Conservation (phyloP, 1,140 invertebrate species). For the Drosophila hydei region DNA sequence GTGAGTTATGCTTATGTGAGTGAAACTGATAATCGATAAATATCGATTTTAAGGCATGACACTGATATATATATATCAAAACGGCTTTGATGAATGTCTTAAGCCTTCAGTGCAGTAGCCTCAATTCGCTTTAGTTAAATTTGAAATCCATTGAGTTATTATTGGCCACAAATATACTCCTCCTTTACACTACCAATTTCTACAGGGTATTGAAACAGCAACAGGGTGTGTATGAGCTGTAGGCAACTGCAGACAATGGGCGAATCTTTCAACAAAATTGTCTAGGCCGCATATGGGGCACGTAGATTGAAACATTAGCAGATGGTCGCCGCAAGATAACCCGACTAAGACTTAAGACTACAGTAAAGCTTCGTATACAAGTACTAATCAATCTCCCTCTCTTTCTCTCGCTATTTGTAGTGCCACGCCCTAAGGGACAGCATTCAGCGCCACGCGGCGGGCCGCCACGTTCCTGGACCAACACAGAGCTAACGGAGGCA, state of each 20-base stretch:
- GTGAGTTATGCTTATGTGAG: too few species aligned
- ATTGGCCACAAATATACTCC: too few species aligned
- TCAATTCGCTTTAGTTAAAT: too few species aligned
- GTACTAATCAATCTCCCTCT: constrained; percentile 26
- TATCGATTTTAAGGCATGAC: too few species aligned
- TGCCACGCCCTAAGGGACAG: constrained; percentile 92
- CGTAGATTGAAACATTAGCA: constrained; percentile 82
- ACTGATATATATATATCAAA: not conserved
- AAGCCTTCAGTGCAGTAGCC: too few species aligned
- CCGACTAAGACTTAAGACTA: not conserved
- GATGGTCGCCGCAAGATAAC: constrained; percentile 67
- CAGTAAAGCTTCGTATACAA: not conserved
- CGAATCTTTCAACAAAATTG: constrained; percentile 63
- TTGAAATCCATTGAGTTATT: too few species aligned
- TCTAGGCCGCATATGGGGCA: constrained; percentile 69
- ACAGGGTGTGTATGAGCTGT: constrained; percentile 71
- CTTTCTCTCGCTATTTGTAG: constrained; percentile 76
- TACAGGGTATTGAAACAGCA: constrained; percentile 9
- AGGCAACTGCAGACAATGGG: constrained; percentile 68
- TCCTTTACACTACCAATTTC: not conserved
- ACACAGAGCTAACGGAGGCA: constrained; percentile 94
- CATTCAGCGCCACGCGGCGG: constrained; percentile 94
- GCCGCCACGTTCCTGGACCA: constrained; percentile 94
- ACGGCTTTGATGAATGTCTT: not conserved
- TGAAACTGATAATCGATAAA: not conserved